Base-by-base conservation (phyloP, 2,888 invertebrate species). In the Gastracanthus pulcherrimus region DNA sequence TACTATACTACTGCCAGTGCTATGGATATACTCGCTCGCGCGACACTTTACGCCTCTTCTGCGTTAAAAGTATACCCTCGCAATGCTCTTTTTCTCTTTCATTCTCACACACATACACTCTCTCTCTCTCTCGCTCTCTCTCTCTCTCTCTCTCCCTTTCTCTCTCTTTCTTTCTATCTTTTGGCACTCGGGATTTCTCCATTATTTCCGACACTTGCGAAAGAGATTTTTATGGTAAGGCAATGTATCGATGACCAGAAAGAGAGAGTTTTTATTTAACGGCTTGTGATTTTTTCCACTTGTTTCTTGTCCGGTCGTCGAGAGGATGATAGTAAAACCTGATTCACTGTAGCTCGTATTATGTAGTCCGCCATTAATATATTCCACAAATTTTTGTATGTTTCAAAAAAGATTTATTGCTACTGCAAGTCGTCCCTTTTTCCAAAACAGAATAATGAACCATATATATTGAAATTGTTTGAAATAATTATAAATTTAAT, bases 241-340 rank as follows among this genome's bases (percentile, higher is more conserved):
- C 55, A 34, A 66, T 66, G 34, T n/a, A 38, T n/a, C 70, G 48
- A 29, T n/a, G 31, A 67, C 41, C 16, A n/a, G 29, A 70, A 77
- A 67, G 77, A 77, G 77, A 76, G 69, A 69, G 58, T 67, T 60
- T n/a, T 76, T 69, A 31, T 60, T 60, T 48, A 16, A 13, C 19
- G 36, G 45, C n/a, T 45, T 31, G 67, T 36, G 13, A 11, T 16
- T 55, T 51, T 26, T 55, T 19, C 19, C 23, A 45, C 45, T 45
- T 45, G 45, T 23, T 19, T 19, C 55, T 55, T 55, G 11, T 55
- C n/a, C n/a, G 45, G n/a, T 45, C n/a, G 45, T n/a, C n/a, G n/a
- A 34, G 16, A 9, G 31, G 19, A n/a, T 19, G 62, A 31, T 31
- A n/a, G 62, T 34, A 19, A 36, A 62, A 34, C 34, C 34, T 5